These are phyloP conservation scores for Patella pellucida DNA, from an alignment of 2,888 invertebrate genomes.

Conservation along the genomic window DNA sequence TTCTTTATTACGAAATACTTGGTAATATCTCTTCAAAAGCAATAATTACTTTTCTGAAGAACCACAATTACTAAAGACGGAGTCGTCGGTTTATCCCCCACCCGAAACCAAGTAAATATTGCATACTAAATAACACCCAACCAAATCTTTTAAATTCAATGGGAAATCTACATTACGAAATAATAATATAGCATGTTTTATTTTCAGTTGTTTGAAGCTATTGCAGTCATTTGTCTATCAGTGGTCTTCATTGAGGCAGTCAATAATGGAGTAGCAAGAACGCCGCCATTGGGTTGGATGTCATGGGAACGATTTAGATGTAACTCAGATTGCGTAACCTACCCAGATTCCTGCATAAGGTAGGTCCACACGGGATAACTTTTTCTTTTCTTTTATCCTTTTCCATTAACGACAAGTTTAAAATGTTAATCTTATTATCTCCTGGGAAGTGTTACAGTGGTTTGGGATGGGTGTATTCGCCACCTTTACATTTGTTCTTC, in stretches of 20 bases:
- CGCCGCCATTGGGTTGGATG: slow-evolving; percentile 62
- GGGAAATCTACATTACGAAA: neutral
- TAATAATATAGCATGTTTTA: neutral
- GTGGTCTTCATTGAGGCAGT: slow-evolving; percentile 25
- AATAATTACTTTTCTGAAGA: no score
- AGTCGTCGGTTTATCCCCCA: no score
- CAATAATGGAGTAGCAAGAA: slow-evolving; percentile 57
- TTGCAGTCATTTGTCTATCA: neutral
- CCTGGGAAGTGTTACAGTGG: no score
- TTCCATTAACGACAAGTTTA: no score
- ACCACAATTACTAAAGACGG: no score
- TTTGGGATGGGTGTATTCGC: no score
- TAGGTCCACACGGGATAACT: slow-evolving; percentile 13
- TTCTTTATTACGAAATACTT: no score
- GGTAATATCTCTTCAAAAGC: slow-evolving; percentile 59
- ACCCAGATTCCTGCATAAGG: slow-evolving; percentile 56
- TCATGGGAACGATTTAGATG: slow-evolving; percentile 59
- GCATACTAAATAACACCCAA: no score
- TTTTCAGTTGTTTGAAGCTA: neutral
- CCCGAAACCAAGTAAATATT: no score
- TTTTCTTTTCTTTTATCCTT: no score
- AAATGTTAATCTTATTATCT: no score
- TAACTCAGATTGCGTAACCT: slow-evolving; percentile 46
- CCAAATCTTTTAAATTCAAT: neutral
- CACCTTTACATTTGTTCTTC: no score